A percentile compares a stretch with the other conserved stretches of the same genome.
These are phyloP conservation scores for Aplysina aerophoba DNA, from an alignment of 37 sponge, comb jelly and placozoan species.

Conservation along the genomic window DNA sequence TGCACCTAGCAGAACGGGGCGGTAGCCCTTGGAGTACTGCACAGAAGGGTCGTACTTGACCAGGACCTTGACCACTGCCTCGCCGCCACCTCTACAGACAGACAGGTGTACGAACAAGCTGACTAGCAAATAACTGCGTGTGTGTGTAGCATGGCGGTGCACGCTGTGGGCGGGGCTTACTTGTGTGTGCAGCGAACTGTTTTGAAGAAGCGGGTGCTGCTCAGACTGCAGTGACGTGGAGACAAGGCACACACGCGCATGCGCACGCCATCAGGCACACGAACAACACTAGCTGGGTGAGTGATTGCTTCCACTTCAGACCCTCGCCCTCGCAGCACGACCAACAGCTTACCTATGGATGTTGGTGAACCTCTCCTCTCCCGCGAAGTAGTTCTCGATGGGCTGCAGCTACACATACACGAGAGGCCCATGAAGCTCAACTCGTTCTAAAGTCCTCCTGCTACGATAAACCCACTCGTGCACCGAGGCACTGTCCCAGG, in stretches of 20 bases:
- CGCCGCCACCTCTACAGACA: conserved; percentile 53
- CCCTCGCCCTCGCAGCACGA: not conserved
- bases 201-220: conserved; percentile 96
- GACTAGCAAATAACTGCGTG: not conserved
- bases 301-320: not conserved
- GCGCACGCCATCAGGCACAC: not conserved
- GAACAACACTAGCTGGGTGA: not conserved
- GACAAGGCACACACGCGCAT: not conserved
- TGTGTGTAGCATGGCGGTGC: no score
- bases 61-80: conserved; percentile 92
- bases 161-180: conserved; percentile 27
- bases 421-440: not conserved
- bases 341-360: not conserved
- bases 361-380: not conserved
- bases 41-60: conserved; percentile 80
- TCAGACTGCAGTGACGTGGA: conserved; percentile 58
- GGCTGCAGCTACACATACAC: conserved; percentile 69
- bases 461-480: no score
- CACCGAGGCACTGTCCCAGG: not conserved
- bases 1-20: conserved; percentile 69
- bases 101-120: not conserved
- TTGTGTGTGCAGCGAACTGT: conserved; percentile 85
- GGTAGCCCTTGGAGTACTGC: conserved; percentile 53
- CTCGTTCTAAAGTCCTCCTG: not conserved
- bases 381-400: conserved; percentile 83